Evolutionary conservation across 2,797 vertebrate species (phyloP).

Genomic region (Sebastes miniatus): DNA sequence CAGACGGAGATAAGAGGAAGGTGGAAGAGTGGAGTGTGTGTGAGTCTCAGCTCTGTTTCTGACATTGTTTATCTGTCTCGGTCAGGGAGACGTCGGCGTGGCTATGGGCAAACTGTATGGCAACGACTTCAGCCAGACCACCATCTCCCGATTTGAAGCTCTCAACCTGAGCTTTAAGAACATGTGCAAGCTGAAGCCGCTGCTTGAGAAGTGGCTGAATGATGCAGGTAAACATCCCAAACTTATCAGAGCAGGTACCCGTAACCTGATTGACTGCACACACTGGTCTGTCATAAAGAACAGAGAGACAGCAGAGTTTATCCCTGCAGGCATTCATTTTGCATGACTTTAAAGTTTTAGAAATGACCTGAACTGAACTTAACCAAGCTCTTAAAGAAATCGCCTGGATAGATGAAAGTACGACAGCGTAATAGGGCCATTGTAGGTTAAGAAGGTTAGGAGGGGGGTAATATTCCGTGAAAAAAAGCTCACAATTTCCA

Average conservation of each 20-base stretch:
- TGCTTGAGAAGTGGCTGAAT: constrained; percentile 93
- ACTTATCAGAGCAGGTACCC: background rate
- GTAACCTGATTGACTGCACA: background rate
- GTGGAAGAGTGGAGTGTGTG: background rate
- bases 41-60: background rate
- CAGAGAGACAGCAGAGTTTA: background rate
- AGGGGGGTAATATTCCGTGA: no score
- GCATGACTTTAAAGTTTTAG: background rate
- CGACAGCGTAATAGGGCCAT: background rate
- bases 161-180: constrained; percentile 96
- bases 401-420: background rate
- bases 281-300: background rate
- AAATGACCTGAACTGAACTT: background rate
- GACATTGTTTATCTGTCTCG: background rate
- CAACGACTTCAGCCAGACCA: constrained; percentile 94
- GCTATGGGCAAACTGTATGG: constrained; percentile 95
- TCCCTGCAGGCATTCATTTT: background rate
- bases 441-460: background rate
- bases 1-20: background rate
- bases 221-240: constrained; percentile 84
- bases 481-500: no score
- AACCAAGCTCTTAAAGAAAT: background rate
- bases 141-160: constrained; percentile 93
- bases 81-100: constrained; percentile 90
- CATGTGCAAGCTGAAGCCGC: constrained; percentile 95